Evolutionary conservation across 1,140 invertebrate genomes (phyloP), one percentile per base, ranked within the genome.

Genomic region (Bactericera cockerelli): DNA sequence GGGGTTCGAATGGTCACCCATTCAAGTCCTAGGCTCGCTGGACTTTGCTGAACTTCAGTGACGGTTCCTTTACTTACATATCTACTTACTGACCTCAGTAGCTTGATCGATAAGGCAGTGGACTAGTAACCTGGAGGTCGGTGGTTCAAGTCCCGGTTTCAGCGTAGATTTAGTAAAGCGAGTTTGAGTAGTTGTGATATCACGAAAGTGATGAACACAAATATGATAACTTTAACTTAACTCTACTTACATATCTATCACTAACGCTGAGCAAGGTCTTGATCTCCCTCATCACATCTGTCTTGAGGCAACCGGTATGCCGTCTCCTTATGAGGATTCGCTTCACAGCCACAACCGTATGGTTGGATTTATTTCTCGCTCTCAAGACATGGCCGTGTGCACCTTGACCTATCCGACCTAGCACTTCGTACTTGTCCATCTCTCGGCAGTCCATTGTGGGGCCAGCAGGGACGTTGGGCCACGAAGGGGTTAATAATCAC

Each of bases 341-440:
- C 71, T 96, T 97, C 16, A 96, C 69, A 0, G 92, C 92, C 21
- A 95, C 89, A 64, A 85, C 77, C 59, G 80, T 76, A 58, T 82
- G 79, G 64, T 73, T 81, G 63, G 76, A 70, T 61, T 79, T 77
- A 67, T 90, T 79, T 55, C 79, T 73, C 22, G 84, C 92, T 75
- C 88, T 87, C 61, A 92, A 75, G 13, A 99, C 93, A 62, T 94
- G 78, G 0, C 95, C 95, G 75, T 98, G 93, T 11, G 95, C 93
- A 10, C 95, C 95, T 79, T 98, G 93, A 1, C 95, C 93, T 61
- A 98, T 91, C 63, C 86, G 79, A 31, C 88, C 90, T 2, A 85
- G 72, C 33, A 96, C 81, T 63, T 79, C 83, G 68, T 91, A 94
- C 56, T 83, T 80, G 56, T 88, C 77, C 85, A 88, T 83, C 68